Base-by-base conservation (phyloP, 2,113 vertebrate genomes). In the Nycticorax nycticorax region DNA sequence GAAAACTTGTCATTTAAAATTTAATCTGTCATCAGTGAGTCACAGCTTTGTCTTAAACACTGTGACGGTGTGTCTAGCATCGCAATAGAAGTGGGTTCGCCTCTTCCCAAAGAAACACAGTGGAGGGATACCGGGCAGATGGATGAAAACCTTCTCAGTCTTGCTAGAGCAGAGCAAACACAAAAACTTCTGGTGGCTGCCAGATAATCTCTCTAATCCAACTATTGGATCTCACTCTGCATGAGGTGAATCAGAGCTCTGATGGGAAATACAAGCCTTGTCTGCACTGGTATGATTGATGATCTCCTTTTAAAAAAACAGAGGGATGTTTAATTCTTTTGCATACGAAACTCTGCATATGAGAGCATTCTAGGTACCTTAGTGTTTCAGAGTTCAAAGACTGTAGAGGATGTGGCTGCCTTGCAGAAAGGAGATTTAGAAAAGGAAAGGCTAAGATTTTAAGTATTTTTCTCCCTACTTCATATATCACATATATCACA, bases 181-280 rank as follows among this genome's bases (percentile, higher is more conserved):
- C 4, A 60, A 75, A 77, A 78, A 22, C 37, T 91, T 91, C 62
- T 91, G 45, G n/a, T 92, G 2, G 18, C 73, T 80, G 41, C 35
- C n/a, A 82, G 72, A 83, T 76, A 67, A 83, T 91, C 71, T 96
- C 81, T 84, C 19, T 55, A 88, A 67, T 92, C 64, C 86, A 74
- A 15, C 47, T 57, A 64, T 50, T 93, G 52, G 41, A 67, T 93
- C 78, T 78, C 37, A 82, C 8, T 94, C 20, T 71, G 9, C 14
- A 67, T 28, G 64, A 68, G 39, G 27, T 77, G 23, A 95, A 72
- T 79, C 39, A 35, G n/a, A 39, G 55, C 43, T 95, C 77, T 94
- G 48, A 94, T 75, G 30, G 79, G 16, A 81, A 90, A 67, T 45
- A 88, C 93, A 73, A 71, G 23, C 37, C 16, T 66, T 84, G 7